A percentile compares a stretch with the other conserved stretches of the same genome.
Evolutionary conservation across 1,140 invertebrate genomes (phyloP).

Genomic region (Arion vulgaris): DNA sequence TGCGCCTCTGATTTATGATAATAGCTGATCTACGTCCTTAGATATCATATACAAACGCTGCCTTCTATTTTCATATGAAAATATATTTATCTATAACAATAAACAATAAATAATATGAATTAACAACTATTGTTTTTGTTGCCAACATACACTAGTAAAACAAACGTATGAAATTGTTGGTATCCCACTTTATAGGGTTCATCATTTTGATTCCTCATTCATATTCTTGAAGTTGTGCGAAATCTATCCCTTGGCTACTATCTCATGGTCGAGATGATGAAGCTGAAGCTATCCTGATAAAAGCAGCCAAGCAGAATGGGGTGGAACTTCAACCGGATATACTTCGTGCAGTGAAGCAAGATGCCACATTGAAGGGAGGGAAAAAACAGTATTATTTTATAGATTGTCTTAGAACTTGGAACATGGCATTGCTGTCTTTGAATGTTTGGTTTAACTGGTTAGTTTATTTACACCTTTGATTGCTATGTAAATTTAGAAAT

Average conservation of each 20-base stretch:
- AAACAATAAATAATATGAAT: too few relatives aligned
- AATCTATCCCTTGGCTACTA: conserved; percentile 64
- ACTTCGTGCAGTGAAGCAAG: conserved; percentile 39
- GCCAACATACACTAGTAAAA: background rate
- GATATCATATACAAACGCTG: too few relatives aligned
- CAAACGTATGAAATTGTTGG: background rate
- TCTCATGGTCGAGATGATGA: conserved; percentile 54
- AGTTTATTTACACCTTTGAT: background rate
- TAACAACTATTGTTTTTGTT: background rate
- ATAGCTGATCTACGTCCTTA: too few relatives aligned
- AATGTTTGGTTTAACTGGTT: conserved; percentile 65
- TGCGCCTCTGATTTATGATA: too few relatives aligned
- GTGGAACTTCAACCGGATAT: conserved; percentile 42
- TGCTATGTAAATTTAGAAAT: too few relatives aligned
- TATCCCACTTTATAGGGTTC: background rate
- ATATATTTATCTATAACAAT: too few relatives aligned
- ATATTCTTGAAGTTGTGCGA: conserved; percentile 54
- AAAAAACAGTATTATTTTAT: conserved; percentile 47
- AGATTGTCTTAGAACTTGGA: conserved; percentile 48
- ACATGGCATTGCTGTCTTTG: conserved; percentile 50
- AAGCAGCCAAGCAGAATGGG: conserved; percentile 59
- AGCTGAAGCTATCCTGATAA: conserved; percentile 50
- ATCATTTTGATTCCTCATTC: background rate
- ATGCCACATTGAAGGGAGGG: conserved; percentile 4
- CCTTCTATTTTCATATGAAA: too few relatives aligned